Conservation (phyloP, 2,113 vertebrate species). For the Campylomormyrus tamandua region DNA sequence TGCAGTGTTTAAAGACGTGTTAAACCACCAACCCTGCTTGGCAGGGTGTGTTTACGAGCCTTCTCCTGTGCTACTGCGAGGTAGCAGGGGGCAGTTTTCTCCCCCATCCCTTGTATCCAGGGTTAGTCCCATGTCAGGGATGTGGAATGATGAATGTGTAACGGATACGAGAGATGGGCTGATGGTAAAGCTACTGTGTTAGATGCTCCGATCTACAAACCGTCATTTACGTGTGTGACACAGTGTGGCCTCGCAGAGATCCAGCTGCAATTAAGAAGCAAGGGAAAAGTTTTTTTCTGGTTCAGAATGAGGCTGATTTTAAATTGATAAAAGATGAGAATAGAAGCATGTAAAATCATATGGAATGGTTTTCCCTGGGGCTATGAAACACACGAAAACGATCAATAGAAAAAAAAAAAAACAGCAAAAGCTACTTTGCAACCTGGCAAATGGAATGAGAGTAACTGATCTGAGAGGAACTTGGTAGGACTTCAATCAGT, state of each 20-base stretch:
- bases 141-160: neutral
- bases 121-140: neutral
- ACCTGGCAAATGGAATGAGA: neutral
- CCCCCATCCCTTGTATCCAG: neutral
- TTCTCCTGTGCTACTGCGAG: neutral
- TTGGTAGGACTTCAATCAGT: neutral
- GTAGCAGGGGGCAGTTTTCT: neutral
- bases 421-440: neutral
- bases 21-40: neutral
- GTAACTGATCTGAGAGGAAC: conserved; percentile 5
- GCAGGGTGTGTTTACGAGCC: neutral
- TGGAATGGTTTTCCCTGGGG: neutral
- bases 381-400: neutral
- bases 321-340: neutral
- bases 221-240: neutral
- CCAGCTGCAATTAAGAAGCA: neutral
- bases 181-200: neutral
- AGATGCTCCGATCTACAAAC: neutral
- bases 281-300: neutral
- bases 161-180: neutral
- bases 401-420: neutral
- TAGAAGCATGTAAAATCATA: neutral
- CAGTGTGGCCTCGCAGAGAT: neutral
- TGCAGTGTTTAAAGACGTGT: neutral
- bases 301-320: neutral